A percentile compares a stretch with the other conserved stretches of the same genome.
These are phyloP conservation scores for Cladorhizidae sp. DNA, from an alignment of 37 sponge, comb jelly and placozoan species.

Conservation along the genomic window DNA sequence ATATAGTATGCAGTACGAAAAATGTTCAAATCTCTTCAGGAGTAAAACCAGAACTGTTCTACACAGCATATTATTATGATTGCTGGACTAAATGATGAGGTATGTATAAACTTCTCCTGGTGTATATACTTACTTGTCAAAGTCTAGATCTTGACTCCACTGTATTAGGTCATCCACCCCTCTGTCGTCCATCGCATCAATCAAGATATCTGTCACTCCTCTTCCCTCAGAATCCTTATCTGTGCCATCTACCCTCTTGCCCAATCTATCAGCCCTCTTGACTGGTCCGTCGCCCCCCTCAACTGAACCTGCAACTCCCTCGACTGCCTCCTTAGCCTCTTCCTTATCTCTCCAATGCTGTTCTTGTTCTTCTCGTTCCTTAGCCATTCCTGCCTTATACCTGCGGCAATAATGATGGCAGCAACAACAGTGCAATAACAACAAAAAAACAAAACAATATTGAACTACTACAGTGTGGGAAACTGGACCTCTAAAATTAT, in stretches of 20 bases:
- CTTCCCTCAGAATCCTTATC: conserved; percentile 13
- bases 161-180: conserved; percentile 76
- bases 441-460: too few species aligned
- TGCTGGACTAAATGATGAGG: too few species aligned
- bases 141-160: conserved; percentile 78
- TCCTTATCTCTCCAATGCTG: too few species aligned
- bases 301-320: neutral
- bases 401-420: conserved; percentile 15
- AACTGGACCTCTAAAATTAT: too few species aligned
- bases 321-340: neutral
- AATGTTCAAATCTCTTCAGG: too few species aligned
- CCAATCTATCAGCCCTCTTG: neutral
- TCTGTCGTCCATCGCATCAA: conserved; percentile 7
- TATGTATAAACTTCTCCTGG: too few species aligned
- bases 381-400: conserved; percentile 55
- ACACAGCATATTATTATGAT: too few species aligned
- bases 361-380: conserved; percentile 9
- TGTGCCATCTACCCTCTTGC: conserved; percentile 15
- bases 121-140: conserved; percentile 81
- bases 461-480: too few species aligned
- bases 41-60: too few species aligned
- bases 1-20: too few species aligned
- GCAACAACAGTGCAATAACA: neutral
- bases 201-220: conserved; percentile 27
- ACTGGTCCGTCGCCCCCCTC: too few species aligned